These are phyloP conservation scores for Papilio gigon DNA, from an alignment of 2,888 invertebrate genomes.

Conservation along the genomic window DNA sequence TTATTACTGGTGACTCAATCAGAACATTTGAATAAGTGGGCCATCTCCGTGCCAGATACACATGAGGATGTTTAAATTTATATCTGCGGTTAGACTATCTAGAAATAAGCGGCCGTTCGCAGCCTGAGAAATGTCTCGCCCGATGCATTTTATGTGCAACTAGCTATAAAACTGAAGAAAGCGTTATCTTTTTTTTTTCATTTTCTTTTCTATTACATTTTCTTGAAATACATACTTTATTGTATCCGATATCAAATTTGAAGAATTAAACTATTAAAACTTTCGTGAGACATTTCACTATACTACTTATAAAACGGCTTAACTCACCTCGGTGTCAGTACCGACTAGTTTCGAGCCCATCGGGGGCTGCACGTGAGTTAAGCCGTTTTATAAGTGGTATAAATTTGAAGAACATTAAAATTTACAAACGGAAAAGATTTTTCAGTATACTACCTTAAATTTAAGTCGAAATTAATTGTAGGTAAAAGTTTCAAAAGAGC, in stretches of 20 bases:
- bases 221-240: neutral
- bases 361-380: no score
- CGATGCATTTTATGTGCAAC: conserved; percentile 1
- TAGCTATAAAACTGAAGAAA: neutral
- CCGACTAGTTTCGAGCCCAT: no score
- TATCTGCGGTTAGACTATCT: conserved; percentile 39
- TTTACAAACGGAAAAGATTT: no score
- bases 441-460: no score
- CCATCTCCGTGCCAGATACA: conserved; percentile 41
- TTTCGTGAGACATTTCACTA: neutral
- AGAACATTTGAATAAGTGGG: conserved; percentile 41
- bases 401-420: no score
- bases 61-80: conserved; percentile 42
- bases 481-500: conserved; percentile 1
- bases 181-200: neutral
- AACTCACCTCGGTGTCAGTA: no score
- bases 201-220: neutral
- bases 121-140: conserved; percentile 25
- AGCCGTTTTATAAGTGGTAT: no score
- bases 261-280: neutral
- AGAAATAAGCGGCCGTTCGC: conserved; percentile 37
- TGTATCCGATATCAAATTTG: neutral
- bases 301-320: no score
- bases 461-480: neutral
- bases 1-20: conserved; percentile 38